Conservation (phyloP, 2,113 vertebrate species). For the Aegithalos caudatus region DNA sequence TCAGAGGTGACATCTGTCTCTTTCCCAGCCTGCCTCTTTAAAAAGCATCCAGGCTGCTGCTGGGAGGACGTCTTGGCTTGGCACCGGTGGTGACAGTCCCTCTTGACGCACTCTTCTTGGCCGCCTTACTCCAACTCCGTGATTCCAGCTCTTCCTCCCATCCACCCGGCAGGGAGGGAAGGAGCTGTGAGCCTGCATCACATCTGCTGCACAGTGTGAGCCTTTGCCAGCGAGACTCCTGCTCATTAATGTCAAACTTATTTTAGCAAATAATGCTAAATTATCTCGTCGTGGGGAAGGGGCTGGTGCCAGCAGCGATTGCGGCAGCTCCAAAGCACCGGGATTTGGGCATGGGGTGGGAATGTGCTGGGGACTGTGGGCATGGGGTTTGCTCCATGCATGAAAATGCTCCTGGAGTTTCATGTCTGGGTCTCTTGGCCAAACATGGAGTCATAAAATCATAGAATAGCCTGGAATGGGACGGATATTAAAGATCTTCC, state of each 20-base stretch:
- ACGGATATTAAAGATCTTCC: background rate
- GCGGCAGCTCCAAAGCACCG: fast-evolving
- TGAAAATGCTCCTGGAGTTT: background rate
- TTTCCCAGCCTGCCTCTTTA: background rate
- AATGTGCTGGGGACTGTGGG: background rate
- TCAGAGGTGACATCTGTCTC: background rate
- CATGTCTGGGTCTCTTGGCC: background rate
- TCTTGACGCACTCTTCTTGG: constrained; percentile 31
- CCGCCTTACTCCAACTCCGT: background rate
- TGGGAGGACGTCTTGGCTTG: background rate
- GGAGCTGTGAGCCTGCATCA: constrained; percentile 31
- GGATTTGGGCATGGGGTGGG: background rate
- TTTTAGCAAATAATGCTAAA: constrained; percentile 59
- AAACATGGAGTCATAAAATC: fast-evolving
- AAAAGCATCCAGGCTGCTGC: background rate
- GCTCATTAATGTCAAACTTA: constrained; percentile 70
- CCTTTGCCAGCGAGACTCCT: constrained; percentile 24
- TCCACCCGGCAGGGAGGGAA: constrained; percentile 31
- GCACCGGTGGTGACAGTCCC: background rate
- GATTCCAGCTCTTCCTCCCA: background rate
- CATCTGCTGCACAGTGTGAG: constrained; percentile 56
- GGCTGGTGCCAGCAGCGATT: background rate
- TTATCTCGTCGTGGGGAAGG: constrained; percentile 34
- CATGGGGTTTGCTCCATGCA: fast-evolving
- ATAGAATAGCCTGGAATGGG: background rate